Base-by-base conservation (phyloP, 2,113 vertebrate species). In the Corythornis cristatus region DNA sequence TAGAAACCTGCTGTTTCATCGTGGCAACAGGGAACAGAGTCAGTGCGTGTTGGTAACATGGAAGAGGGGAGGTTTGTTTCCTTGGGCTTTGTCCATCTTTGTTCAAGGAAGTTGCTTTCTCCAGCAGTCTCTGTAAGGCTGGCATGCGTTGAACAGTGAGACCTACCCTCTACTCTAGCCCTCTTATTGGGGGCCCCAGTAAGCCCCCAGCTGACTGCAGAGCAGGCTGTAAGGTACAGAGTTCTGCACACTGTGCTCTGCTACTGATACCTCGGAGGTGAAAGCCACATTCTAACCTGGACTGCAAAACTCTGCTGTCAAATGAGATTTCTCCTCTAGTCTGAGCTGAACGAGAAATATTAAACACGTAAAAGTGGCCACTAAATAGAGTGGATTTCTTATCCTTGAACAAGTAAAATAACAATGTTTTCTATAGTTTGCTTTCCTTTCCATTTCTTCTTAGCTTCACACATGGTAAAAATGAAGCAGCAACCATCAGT, bases 251-350 rank as follows among this genome's bases (percentile, higher is more conserved):
- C 18, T 40, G 22, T 18, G 35, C 22, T 62, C 67, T 37, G 40
- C 43, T 78, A 4, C 70, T 81, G 58, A 61, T 65, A 19, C 58
- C 71, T 28, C 5, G 40, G 37, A 71, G 77, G 46, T 57, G 37
- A 88, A 64, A 90, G 33, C 46, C 62, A 68, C 96, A 67, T 96
- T 73, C 64, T 83, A 76, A 67, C 23, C 35, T 88, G 25, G 33
- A 18, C 73, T 81, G 80, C 8, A 8, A 50, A 58, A n/a, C 29
- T 42, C 60, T 5, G 15, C 45, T 77, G 61, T 78, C 86, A 78
- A 46, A 40, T 0, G 8, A 54, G 31, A 33, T 42, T 92, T 60
- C 62, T 90, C 37, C 58, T 73, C 62, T 14, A 4, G 19, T 60
- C 75, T 28, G 53, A 78, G 61, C 68, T 88, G 72, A 86, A 56